Base-by-base conservation (phyloP, 2,113 vertebrate genomes). In the Pachycephala philippinensis region DNA sequence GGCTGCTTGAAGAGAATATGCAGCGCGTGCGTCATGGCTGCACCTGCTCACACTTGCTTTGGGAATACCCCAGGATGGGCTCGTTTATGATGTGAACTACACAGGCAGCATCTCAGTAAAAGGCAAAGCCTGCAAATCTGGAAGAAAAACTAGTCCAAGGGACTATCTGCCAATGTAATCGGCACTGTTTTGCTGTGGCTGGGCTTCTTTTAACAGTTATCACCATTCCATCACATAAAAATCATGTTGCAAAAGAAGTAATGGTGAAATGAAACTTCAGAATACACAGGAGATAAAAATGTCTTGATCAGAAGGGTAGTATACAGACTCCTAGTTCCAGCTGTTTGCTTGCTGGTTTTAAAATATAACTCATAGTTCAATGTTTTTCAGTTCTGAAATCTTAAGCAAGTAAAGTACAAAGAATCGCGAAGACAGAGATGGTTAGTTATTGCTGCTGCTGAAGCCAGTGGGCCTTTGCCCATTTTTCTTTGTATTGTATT, bases 11-110 rank as follows among this genome's bases (percentile, higher is more conserved):
- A 59, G 72, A 93, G 88, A 92, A 95, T 93, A 81, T 93, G 89
- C 52, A 65, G 61, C 0, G 15, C 0, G 2, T 81, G 75, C 74
- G 81, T 95, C 84, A 91, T 21, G 64, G 65, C 68, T 90, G 93
- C 95, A 96, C 94, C 92, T 93, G 93, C 91, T 96, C 64, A 84
- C 7, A 26, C 86, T 90, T 84, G 79, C 89, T 87, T 93, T 94
- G 89, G 83, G 81, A 87, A 91, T 56, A 95, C 56, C 84, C 94
- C 72, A 89, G 37, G 57, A 60, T 59, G 49, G 78, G 40, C 28
- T 90, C 33, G 4, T 88, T 57, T 69, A 42, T 39, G 31, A 69
- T 33, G 81, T 47, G 72, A 93, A 83, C 65, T 63, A 47, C 44
- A 68, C 7, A 68, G 56, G 44, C 60, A 74, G 60, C 71, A 77